Conservation (phyloP, 2,797 vertebrate species). For the Tapirus indicus region DNA sequence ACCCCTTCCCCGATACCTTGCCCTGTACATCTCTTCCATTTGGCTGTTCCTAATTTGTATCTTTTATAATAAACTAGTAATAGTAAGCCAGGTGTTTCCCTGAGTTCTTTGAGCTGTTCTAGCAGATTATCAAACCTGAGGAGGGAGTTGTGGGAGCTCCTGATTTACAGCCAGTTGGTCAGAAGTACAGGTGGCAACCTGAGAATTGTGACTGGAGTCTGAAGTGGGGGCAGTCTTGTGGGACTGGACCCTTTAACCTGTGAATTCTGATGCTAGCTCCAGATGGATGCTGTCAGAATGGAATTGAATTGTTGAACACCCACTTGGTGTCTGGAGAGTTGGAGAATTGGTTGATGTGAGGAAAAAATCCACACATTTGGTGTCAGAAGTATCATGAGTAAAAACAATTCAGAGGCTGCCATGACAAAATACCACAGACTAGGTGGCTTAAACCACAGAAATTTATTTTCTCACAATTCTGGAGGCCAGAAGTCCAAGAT, state of each 20-base stretch:
- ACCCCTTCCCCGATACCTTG: not conserved
- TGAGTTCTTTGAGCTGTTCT: not conserved
- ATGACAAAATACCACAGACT: not conserved
- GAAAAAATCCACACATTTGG: not conserved
- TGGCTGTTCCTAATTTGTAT: not conserved
- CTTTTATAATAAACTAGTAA: not conserved
- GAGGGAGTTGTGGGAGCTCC: not conserved
- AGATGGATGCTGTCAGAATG: not conserved
- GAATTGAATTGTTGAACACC: not conserved
- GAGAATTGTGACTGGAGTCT: not conserved
- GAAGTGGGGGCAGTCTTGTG: not conserved
- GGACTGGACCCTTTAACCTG: not conserved
- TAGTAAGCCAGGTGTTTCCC: not conserved
- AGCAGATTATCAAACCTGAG: not conserved
- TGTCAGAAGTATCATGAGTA: not conserved
- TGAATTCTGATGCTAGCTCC: not conserved
- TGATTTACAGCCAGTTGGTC: not conserved
- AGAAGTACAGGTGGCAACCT: not conserved
- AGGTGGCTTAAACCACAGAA: not conserved
- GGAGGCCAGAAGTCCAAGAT: not conserved
- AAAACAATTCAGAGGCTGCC: not conserved
- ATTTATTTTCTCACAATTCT: slow-evolving; percentile 9
- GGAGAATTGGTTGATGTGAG: not conserved
- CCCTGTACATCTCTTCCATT: not conserved
- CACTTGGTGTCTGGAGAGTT: not conserved